These are phyloP conservation scores for Hypsibius dujardini DNA, from an alignment of 1,140 invertebrate species.

Conservation along the genomic window DNA sequence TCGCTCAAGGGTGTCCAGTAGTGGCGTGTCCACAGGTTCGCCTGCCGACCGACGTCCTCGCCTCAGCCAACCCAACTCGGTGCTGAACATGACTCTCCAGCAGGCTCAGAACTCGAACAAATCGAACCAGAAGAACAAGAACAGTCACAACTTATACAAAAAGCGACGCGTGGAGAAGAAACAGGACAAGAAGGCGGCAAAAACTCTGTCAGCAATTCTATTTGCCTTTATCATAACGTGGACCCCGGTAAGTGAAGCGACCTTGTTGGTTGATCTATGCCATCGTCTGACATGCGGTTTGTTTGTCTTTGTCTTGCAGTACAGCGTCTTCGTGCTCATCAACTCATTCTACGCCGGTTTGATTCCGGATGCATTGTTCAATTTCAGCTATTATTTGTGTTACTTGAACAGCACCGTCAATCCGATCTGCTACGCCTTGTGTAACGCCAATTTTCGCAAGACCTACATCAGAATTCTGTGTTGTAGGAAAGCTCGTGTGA, in stretches of 20 bases:
- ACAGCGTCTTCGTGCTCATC: constrained; percentile 32
- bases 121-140: not conserved
- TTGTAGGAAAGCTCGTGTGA: constrained; percentile 35
- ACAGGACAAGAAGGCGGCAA: constrained; percentile 93
- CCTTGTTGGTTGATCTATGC: not conserved
- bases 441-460: constrained; percentile 85
- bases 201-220: constrained; percentile 88
- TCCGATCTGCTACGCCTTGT: constrained; percentile 87
- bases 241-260: constrained; percentile 60
- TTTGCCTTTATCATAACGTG: constrained; percentile 95
- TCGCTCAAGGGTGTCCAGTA: not conserved
- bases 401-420: constrained; percentile 98
- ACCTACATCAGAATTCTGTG: constrained; percentile 89
- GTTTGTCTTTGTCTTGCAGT: too few relatives aligned
- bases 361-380: constrained; percentile 72
- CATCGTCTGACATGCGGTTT: not conserved
- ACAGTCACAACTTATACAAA: constrained; percentile 19
- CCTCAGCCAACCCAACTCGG: not conserved
- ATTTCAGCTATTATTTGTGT: constrained; percentile 93
- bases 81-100: constrained; percentile 11
- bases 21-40: not conserved
- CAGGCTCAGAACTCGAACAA: constrained; percentile 23
- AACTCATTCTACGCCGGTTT: constrained; percentile 33
- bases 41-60: not conserved
- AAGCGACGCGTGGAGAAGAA: constrained; percentile 86